Conservation (phyloP, 2,888 invertebrate species). For the Rugalucina vietnamica region DNA sequence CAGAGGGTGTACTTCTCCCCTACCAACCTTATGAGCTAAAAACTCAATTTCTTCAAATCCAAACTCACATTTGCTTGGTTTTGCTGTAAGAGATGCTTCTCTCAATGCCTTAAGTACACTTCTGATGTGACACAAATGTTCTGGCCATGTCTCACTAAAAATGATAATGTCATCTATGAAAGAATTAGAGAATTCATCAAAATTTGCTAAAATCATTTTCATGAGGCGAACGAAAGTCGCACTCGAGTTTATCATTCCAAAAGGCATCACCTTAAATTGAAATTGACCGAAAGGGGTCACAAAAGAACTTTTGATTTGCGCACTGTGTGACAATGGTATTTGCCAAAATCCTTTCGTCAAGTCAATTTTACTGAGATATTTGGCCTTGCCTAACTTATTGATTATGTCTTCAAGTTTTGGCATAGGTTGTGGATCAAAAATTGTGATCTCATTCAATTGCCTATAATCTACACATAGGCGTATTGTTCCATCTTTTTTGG, state of each 20-base stretch:
- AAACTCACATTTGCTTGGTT: conserved; percentile 34
- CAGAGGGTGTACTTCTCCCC: conserved; percentile 15
- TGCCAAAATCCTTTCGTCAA: conserved; percentile 49
- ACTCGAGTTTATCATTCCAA: conserved; percentile 11
- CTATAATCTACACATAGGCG: conserved; percentile 49
- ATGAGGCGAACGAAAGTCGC: neutral
- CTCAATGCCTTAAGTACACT: neutral
- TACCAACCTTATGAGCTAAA: conserved; percentile 32
- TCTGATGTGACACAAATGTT: neutral
- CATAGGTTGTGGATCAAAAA: conserved; percentile 45
- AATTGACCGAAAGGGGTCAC: neutral
- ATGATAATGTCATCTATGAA: conserved; percentile 9
- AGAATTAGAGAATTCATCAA: neutral
- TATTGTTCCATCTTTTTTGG: conserved; percentile 20
- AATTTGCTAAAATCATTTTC: neutral
- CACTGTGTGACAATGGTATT: conserved; percentile 4
- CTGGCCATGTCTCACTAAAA: conserved; percentile 1
- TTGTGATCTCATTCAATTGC: conserved; percentile 32
- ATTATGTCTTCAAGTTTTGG: conserved; percentile 23
- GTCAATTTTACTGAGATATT: conserved; percentile 37
- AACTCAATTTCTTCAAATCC: conserved; percentile 27
- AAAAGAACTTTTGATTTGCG: neutral
- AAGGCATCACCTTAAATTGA: conserved; percentile 9
- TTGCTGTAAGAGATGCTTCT: conserved; percentile 17
- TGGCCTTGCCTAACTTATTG: conserved; percentile 18